Evolutionary conservation across 37 sponge, comb jelly and placozoan genomes (phyloP).

Genomic region (Theonella swinhoei): DNA sequence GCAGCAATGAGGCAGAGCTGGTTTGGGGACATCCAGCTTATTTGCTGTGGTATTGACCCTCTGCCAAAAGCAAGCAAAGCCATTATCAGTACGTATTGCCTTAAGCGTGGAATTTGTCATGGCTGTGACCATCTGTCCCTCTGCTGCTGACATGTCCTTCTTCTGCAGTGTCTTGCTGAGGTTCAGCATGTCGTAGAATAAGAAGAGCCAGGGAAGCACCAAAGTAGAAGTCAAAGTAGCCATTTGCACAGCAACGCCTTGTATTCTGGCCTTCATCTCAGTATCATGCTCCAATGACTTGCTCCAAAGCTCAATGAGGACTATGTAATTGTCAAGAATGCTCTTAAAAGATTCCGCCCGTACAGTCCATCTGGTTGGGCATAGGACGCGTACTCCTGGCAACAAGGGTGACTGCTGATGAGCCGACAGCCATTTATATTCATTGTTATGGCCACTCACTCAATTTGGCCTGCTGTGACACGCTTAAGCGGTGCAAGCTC

Average conservation of each 20-base stretch:
- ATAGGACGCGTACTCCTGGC: constrained; percentile 58
- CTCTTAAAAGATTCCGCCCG: constrained; percentile 49
- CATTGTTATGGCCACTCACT: constrained; percentile 65
- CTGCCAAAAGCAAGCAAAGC: constrained; percentile 44
- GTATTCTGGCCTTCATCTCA: constrained; percentile 70
- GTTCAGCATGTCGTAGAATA: constrained; percentile 57
- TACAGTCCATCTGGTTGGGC: constrained; percentile 63
- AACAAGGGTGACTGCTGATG: constrained; percentile 23
- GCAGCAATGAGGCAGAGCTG: constrained; percentile 19
- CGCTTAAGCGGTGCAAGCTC: constrained; percentile 31
- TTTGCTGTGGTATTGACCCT: constrained; percentile 26
- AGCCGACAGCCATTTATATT: constrained; percentile 58
- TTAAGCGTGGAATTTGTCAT: constrained; percentile 48
- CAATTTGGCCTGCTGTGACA: constrained; percentile 53
- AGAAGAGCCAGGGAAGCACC: constrained; percentile 54
- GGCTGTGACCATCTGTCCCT: constrained; percentile 51
- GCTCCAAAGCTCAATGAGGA: constrained; percentile 51
- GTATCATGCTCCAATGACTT: constrained; percentile 56
- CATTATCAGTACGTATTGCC: constrained; percentile 38
- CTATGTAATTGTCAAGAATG: constrained; percentile 50
- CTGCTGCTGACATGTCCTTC: constrained; percentile 69
- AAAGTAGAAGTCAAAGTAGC: constrained; percentile 60
- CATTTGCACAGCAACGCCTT: constrained; percentile 61
- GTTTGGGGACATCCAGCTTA: constrained; percentile 21
- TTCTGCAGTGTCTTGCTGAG: constrained; percentile 52